phyloP scores from a whole-genome alignment of 1,140 invertebrate species.

The Trachelipus rathkii region DNA sequence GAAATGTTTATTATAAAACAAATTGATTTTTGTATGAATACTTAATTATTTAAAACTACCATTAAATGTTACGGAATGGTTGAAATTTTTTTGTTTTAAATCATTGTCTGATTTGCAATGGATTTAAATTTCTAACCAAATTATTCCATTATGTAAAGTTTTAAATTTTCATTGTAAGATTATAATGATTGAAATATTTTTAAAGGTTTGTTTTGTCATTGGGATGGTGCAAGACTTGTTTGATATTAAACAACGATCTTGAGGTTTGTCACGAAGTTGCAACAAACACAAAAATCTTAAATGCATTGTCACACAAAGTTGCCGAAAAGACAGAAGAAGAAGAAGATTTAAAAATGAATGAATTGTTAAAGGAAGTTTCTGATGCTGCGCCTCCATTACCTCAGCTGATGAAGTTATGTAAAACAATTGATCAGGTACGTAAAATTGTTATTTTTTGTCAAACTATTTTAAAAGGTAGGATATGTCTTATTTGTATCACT shows the following conservation, averaged over 20 bases:
- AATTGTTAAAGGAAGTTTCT: constrained; percentile 70
- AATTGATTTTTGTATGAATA: no score
- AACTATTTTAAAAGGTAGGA: no score
- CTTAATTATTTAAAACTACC: background rate
- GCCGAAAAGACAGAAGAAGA: constrained; percentile 5
- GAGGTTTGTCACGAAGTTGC: constrained; percentile 66
- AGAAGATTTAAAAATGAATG: constrained; percentile 52
- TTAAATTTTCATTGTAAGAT: background rate
- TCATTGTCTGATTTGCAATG: background rate
- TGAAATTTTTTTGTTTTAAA: background rate
- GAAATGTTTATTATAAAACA: background rate
- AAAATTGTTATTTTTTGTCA: no score
- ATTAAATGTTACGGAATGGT: background rate
- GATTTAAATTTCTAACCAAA: no score
- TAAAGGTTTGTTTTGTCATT: constrained; percentile 83
- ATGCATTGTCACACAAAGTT: constrained; percentile 52
- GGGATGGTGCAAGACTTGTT: constrained; percentile 76
- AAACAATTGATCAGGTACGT: constrained; percentile 81
- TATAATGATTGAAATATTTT: background rate
- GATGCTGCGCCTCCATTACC: constrained; percentile 84
- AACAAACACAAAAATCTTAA: constrained; percentile 27
- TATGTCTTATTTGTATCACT: no score
- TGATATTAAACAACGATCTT: constrained; percentile 92
- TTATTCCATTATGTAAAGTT: no score
- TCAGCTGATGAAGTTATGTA: constrained; percentile 79